These are phyloP conservation scores for Agrilus cyanescens DNA, from an alignment of 2,888 invertebrate species.

Conservation along the genomic window DNA sequence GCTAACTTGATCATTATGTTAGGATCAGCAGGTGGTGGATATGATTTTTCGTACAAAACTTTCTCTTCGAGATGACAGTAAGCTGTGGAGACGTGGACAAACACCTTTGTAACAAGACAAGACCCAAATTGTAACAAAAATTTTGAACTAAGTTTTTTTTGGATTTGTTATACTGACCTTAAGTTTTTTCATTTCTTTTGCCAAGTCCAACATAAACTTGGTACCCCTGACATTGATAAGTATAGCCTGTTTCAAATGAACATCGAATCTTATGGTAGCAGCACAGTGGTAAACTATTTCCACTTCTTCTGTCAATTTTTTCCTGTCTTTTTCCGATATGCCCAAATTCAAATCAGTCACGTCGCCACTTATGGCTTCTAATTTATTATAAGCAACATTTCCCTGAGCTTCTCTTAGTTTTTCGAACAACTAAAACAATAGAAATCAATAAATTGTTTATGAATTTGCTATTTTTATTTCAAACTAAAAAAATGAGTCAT, in stretches of 20 bases:
- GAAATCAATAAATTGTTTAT: no score
- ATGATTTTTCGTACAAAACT: constrained; percentile 65
- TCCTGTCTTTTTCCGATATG: constrained; percentile 52
- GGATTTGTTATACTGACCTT: constrained; percentile 41
- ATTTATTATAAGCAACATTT: constrained; percentile 49
- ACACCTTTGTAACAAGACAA: constrained; percentile 31
- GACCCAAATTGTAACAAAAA: no score
- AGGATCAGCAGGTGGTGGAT: constrained; percentile 63
- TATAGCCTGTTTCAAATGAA: neutral
- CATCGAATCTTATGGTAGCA: constrained; percentile 60
- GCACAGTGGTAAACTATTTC: constrained; percentile 78
- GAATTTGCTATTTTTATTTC: no score
- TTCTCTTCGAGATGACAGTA: constrained; percentile 75
- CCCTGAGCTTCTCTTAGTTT: constrained; percentile 53
- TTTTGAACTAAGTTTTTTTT: no score
- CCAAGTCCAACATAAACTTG: constrained; percentile 66
- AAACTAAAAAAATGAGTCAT: no score
- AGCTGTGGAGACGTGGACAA: constrained; percentile 70
- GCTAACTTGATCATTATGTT: constrained; percentile 56
- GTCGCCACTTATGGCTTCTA: constrained; percentile 64
- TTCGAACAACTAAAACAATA: constrained; percentile 58
- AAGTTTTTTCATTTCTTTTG: constrained; percentile 56
- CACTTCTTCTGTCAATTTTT: constrained; percentile 52
- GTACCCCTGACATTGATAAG: constrained; percentile 86
- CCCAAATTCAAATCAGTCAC: constrained; percentile 56